phyloP scores from a whole-genome alignment of 2,113 vertebrate species.

The Protobothrops flavoviridis region DNA sequence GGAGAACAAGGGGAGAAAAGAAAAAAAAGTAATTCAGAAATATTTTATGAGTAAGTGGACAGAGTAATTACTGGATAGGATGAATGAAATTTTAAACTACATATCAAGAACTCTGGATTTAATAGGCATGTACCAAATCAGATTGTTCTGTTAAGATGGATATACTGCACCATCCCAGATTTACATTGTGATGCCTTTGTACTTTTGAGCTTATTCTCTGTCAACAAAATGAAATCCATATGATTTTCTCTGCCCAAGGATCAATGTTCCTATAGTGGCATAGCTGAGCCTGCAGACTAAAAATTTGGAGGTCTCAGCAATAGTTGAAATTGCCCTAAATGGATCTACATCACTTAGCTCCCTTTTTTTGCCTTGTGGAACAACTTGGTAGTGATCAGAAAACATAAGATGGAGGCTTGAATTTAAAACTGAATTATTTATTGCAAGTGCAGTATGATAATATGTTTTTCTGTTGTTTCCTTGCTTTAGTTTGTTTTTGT shows the following conservation, averaged over 20 bases:
- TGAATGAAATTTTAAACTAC: not conserved
- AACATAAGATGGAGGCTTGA: not conserved
- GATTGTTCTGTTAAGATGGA: not conserved
- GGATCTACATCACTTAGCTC: not conserved
- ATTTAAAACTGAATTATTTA: not conserved
- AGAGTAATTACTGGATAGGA: not conserved
- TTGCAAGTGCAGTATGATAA: not conserved
- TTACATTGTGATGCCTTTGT: not conserved
- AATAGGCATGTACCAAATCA: not conserved
- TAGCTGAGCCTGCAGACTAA: not conserved
- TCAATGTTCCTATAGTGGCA: not conserved
- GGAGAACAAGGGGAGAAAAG: not conserved
- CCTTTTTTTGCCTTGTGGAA: not conserved
- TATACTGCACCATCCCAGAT: not conserved
- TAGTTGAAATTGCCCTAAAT: not conserved
- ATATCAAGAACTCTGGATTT: not conserved
- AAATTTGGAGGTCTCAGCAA: not conserved
- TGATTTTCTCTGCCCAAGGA: not conserved
- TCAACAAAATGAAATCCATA: not conserved
- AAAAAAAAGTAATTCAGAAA: not conserved
- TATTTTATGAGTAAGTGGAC: not conserved
- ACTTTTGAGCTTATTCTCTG: not conserved
- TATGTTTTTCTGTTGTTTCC: not conserved
- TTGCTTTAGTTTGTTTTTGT: not conserved
- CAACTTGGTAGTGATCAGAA: not conserved